Percentiles rank a stretch among this genome's conserved stretches.
Evolutionary conservation across 2,797 vertebrate species (phyloP).

Genomic region (Hypotaenidia philippensis): DNA sequence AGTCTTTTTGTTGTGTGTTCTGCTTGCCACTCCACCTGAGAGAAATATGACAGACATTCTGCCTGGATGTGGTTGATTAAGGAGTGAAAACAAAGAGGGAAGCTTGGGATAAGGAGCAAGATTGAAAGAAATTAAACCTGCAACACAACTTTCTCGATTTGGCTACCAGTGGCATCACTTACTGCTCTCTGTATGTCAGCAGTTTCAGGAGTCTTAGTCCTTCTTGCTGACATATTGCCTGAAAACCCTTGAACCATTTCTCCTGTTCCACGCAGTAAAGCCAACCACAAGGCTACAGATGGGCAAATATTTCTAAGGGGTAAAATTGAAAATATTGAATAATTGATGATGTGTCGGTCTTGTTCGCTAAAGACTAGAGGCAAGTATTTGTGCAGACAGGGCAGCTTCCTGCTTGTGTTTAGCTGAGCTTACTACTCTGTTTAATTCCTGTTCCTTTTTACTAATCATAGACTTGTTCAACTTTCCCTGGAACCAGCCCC

Average conservation of each 20-base stretch:
- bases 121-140: neutral
- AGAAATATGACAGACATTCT: neutral
- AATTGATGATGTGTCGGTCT: neutral
- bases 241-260: neutral
- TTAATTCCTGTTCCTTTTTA: neutral
- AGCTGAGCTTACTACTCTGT: neutral
- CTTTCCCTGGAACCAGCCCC: neutral
- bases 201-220: neutral
- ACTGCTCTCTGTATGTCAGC: neutral
- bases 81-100: neutral
- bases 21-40: neutral
- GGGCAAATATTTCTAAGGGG: neutral
- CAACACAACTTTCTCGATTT: neutral
- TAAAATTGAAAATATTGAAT: neutral
- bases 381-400: neutral
- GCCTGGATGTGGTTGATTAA: neutral
- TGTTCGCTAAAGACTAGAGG: neutral
- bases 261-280: neutral
- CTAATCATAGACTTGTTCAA: neutral
- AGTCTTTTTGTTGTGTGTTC: neutral
- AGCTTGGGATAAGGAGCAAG: neutral
- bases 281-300: neutral
- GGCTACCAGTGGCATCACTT: neutral
- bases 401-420: neutral
- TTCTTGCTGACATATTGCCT: neutral